phyloP scores from a whole-genome alignment of 2,888 invertebrate species.

The Cylindroiulus punctatus region DNA sequence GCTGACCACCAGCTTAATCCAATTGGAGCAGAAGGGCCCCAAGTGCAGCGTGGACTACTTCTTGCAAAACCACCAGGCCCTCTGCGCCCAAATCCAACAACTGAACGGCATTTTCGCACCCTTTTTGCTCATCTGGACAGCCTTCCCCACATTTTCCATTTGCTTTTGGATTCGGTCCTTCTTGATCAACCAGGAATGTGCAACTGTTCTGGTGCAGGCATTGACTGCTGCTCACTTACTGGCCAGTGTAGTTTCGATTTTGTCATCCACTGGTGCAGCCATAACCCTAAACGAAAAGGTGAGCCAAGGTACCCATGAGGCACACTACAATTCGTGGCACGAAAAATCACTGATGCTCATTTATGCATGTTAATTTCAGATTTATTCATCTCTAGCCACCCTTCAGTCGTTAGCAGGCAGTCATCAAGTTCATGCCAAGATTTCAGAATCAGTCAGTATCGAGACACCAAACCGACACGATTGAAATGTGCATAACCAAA shows the following conservation, averaged over 20 bases:
- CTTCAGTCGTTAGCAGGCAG: background rate
- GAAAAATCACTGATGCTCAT: too few species aligned
- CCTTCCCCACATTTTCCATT: background rate
- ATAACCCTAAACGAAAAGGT: background rate
- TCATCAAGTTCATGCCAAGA: background rate
- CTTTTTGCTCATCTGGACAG: background rate
- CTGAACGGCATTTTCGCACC: slow-evolving; percentile 4
- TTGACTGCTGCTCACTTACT: background rate
- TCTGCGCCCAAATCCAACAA: background rate
- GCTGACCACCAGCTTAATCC: background rate
- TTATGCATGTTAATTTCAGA: too few species aligned
- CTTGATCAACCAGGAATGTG: background rate
- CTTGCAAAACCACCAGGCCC: background rate
- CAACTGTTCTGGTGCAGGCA: background rate
- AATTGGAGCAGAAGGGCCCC: background rate
- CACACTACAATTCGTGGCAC: too few species aligned
- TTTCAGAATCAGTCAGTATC: background rate
- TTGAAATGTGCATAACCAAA: background rate
- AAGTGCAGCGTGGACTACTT: background rate
- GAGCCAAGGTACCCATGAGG: too few species aligned
- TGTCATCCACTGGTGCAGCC: background rate
- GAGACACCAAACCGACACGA: background rate
- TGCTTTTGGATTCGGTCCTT: background rate
- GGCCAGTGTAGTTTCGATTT: background rate
- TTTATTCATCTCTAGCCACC: background rate